Conservation (phyloP, 2,797 vertebrate genomes). For the Manis pentadactyla region DNA sequence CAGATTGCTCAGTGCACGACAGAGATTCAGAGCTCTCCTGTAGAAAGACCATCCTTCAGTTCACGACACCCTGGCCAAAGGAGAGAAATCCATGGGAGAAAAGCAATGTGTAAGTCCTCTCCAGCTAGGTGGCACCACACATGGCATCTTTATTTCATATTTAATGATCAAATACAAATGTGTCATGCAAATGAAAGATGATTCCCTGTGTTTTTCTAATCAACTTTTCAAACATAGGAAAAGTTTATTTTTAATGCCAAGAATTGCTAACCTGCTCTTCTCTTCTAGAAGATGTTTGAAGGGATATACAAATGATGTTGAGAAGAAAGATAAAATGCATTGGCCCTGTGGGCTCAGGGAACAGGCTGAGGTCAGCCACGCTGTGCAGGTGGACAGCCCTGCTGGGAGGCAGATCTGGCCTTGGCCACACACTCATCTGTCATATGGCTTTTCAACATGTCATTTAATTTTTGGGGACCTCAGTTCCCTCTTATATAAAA, state of each 20-base stretch:
- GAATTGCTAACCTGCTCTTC: not conserved
- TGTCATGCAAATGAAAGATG: not conserved
- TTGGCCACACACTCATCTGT: not conserved
- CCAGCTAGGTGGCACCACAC: not conserved
- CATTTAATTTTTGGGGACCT: not conserved
- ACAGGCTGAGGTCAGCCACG: not conserved
- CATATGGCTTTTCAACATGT: not conserved
- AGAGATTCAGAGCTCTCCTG: not conserved
- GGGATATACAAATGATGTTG: not conserved
- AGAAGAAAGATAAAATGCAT: not conserved
- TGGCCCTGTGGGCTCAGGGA: not conserved
- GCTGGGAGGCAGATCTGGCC: not conserved
- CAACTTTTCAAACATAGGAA: not conserved
- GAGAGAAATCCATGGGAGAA: not conserved
- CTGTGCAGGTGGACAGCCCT: fast-evolving
- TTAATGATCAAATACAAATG: conserved; percentile 32
- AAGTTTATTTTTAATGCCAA: conserved; percentile 35
- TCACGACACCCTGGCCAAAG: not conserved
- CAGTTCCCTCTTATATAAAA: not conserved
- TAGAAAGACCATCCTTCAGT: not conserved
- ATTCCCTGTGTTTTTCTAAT: not conserved
- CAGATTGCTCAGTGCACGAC: not conserved
- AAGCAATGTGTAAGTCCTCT: not conserved
- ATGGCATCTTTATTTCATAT: not conserved
- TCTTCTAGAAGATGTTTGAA: not conserved